phyloP scores from a whole-genome alignment of 1,140 invertebrate genomes.

The Caenorhabditis remanei region DNA sequence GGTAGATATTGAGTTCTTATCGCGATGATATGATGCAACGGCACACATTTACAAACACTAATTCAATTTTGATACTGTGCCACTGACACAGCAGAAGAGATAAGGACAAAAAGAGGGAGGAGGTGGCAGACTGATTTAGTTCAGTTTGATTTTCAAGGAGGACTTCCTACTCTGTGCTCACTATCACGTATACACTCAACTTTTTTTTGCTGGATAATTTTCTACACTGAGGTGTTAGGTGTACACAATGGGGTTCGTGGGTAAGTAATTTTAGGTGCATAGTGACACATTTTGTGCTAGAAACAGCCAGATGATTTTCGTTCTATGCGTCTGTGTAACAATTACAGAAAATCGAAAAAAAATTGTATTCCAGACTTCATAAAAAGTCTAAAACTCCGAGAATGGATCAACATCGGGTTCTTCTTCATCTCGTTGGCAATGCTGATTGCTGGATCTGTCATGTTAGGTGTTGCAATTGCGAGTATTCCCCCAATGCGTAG shows the following conservation, averaged over 20 bases:
- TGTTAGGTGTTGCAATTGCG: conserved; percentile 52
- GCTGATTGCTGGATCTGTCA: conserved; percentile 58
- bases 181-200: too few species aligned
- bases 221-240: too few species aligned
- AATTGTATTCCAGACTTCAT: background rate
- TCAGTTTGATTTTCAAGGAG: conserved; percentile 7
- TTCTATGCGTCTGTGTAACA: background rate
- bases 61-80: conserved; percentile 18
- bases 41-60: conserved; percentile 37
- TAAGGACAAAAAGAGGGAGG: background rate
- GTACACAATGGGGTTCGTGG: conserved; percentile 6
- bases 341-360: too few species aligned
- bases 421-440: conserved; percentile 37
- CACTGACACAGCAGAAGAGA: background rate
- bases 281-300: too few species aligned
- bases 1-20: conserved; percentile 32
- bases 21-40: conserved; percentile 40
- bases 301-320: too few species aligned
- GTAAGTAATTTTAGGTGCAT: background rate
- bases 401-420: conserved; percentile 49
- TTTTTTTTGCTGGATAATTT: too few species aligned
- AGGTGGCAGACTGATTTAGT: conserved; percentile 5
- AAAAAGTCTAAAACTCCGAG: conserved; percentile 31
- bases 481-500: background rate
- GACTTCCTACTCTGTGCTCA: too few species aligned